Evolutionary conservation across 2,797 vertebrate species (phyloP).

Genomic region (Rhyacichthys aspro): DNA sequence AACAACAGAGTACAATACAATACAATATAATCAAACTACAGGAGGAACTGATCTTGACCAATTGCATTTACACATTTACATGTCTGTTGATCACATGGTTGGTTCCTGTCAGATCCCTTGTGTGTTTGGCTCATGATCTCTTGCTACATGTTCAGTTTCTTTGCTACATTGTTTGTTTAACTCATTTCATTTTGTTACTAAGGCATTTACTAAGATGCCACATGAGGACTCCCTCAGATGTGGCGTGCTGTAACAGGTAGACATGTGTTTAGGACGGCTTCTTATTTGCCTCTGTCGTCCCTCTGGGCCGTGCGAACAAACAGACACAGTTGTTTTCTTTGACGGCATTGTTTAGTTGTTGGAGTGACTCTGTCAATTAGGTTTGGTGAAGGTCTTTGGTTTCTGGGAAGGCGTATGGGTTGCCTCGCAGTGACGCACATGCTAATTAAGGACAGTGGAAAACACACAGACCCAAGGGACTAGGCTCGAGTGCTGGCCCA

Average conservation of each 20-base stretch:
- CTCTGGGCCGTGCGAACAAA: slow-evolving; percentile 10
- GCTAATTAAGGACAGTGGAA: slow-evolving; percentile 48
- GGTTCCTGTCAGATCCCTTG: no score
- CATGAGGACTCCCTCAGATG: background rate
- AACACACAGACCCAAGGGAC: slow-evolving; percentile 17
- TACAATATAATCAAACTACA: no score
- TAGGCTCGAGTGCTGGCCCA: slow-evolving; percentile 20
- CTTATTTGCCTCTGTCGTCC: background rate
- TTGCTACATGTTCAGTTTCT: no score
- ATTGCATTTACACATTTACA: no score
- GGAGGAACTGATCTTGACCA: no score
- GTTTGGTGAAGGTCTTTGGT: slow-evolving; percentile 40
- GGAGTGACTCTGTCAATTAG: slow-evolving; percentile 32
- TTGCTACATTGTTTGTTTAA: no score
- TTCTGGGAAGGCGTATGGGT: slow-evolving; percentile 31
- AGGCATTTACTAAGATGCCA: no score
- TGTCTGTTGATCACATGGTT: no score
- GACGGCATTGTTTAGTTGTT: slow-evolving; percentile 28
- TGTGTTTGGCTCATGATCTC: no score
- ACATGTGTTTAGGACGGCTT: background rate
- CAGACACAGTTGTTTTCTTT: slow-evolving; percentile 22
- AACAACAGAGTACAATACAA: no score
- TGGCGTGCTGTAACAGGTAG: background rate
- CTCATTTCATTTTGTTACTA: no score
- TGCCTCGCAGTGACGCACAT: slow-evolving; percentile 56